These are phyloP conservation scores for Procambarus virginalis DNA, from an alignment of 1,140 invertebrate species.

Conservation along the genomic window DNA sequence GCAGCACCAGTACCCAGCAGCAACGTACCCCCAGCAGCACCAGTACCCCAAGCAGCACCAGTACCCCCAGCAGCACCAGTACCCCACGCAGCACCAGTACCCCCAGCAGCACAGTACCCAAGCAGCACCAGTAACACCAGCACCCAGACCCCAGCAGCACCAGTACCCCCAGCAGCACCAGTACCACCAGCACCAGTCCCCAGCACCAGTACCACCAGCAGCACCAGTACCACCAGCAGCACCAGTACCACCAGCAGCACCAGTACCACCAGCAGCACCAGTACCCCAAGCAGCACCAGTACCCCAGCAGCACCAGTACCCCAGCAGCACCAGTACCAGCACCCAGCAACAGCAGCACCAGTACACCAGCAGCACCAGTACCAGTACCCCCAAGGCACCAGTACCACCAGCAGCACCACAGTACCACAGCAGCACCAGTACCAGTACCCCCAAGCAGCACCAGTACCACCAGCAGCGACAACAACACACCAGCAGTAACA, in stretches of 20 bases:
- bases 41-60: no score
- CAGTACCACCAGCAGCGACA: background rate
- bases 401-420: background rate
- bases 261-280: background rate
- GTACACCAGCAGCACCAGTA: background rate
- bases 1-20: background rate
- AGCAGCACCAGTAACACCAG: background rate
- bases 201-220: background rate
- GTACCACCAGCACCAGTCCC: background rate
- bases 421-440: background rate
- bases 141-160: background rate
- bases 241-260: background rate
- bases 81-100: no score
- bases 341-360: background rate
- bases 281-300: no score
- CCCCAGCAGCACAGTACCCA: background rate
- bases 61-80: no score
- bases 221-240: background rate
- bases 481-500: no score
- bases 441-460: background rate
- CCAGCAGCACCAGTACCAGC: no score
- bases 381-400: background rate
- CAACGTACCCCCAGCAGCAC: background rate
- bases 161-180: background rate
- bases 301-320: no score